Evolutionary conservation across 1,140 invertebrate species (phyloP), one percentile per base, ranked within the genome.

Genomic region (Oscheius sp.): DNA sequence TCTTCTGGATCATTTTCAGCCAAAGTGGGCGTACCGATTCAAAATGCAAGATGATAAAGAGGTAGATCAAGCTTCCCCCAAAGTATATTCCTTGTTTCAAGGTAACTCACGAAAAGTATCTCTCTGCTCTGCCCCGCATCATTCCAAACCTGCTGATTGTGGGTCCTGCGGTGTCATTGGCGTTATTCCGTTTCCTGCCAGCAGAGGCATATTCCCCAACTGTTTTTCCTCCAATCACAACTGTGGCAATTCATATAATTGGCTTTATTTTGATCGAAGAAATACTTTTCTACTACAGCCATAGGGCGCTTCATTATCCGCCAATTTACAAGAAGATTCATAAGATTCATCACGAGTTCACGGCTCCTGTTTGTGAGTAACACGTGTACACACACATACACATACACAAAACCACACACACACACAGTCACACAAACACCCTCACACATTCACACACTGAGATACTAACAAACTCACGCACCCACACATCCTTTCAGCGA

Each of bases 341-440:
- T 85, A 93, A 94, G 81, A 88, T 90, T 71, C 92, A 94, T 82
- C 91, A 92, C 73, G 90, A 92, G 83, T 92, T 91, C 91, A 91
- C 91, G n/a, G 90, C 91, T 1, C 91, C 91, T 0, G 89, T 92
- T 46, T 90, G 91, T 34, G 89, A n/a, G n/a, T 71, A 4, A 10
- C 23, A 18, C 13, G 3, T n/a, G 38, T 18, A 10, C 38, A 10
- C 85, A 86, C 74, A n/a, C n/a, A n/a, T n/a, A n/a, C n/a, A n/a
- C n/a, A n/a, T n/a, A n/a, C n/a, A n/a, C n/a, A n/a, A n/a, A n/a
- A n/a, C n/a, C n/a, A n/a, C n/a, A n/a, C n/a, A n/a, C n/a, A n/a
- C n/a, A n/a, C n/a, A n/a, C n/a, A n/a, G n/a, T n/a, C n/a, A n/a
- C n/a, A n/a, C n/a, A n/a, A n/a, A n/a, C n/a, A n/a, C n/a, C n/a